Base-by-base conservation (phyloP, 2,888 invertebrate genomes). In the Cosmia trapezina region DNA sequence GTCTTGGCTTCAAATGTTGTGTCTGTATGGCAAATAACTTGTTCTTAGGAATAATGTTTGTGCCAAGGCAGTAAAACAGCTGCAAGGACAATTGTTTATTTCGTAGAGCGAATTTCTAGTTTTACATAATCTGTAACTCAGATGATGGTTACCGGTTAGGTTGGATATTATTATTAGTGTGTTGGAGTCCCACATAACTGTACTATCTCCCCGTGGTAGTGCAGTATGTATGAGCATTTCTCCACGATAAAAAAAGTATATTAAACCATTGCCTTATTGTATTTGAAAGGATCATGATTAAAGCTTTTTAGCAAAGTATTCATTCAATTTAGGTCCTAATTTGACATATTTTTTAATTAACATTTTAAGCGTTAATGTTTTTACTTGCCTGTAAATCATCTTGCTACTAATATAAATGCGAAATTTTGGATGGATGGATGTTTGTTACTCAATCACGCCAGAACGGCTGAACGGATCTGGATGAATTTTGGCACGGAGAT, bases 11-110 rank as follows among this genome's bases (percentile, higher is more conserved):
- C 22, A 14, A 22, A 59, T 37, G 43, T 53, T 49, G 43, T 49
- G 33, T 11, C 9, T n/a, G 12, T n/a, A 49, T 17, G 8, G 72
- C n/a, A 49, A 49, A 53, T 53, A 54, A 69, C 47, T 69, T 61
- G 0, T 57, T 41, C 12, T 19, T 11, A 43, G 2, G 14, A 68
- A 60, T 69, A 49, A 47, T 77, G 28, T 47, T 22, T 53, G n/a
- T 22, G 49, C 7, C 8, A 12, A 41, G 19, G 51, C 33, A 53
- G 12, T 70, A 57, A 70, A 63, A 47, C 9, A 22, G 22, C 43
- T 37, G n/a, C n/a, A 49, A 47, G 9, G 2, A 43, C 0, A 28
- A 37, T 28, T 7, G 8, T 49, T 19, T 56, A 8, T 56, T 33
- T 45, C 4, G 12, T 45, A 6, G 2, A 33, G 5, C 4, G 2